Conservation (phyloP, 2,888 invertebrate species). For the Xanthorhoe spadicearia region DNA sequence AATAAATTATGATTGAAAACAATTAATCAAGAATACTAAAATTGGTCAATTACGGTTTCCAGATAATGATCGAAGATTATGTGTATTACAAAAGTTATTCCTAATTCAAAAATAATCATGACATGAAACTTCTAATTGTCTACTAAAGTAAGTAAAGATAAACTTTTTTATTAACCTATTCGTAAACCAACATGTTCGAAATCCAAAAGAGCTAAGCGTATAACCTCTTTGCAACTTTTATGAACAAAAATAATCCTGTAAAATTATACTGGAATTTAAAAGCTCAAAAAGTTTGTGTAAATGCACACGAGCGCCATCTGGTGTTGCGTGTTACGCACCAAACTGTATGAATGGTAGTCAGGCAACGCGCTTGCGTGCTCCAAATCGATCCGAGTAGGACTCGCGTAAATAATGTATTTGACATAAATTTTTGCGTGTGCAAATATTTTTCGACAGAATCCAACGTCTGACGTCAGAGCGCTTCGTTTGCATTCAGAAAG, state of each 20-base stretch:
- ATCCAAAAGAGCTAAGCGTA: neutral
- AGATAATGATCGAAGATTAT: no score
- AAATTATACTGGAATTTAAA: neutral
- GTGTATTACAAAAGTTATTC: no score
- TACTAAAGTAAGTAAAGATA: no score
- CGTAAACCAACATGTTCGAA: no score
- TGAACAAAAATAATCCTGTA: neutral
- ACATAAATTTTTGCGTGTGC: conserved; percentile 55
- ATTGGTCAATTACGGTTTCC: no score
- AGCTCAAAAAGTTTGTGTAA: conserved; percentile 13
- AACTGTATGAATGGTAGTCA: conserved; percentile 59
- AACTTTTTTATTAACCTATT: no score
- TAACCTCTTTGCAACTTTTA: neutral
- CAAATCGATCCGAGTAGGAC: conserved; percentile 71
- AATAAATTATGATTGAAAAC: no score
- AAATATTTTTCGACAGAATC: conserved; percentile 50
- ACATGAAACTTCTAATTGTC: no score
- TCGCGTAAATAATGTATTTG: conserved; percentile 75
- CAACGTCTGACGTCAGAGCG: conserved; percentile 43
- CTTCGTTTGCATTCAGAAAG: conserved; percentile 35
- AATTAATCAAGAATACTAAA: no score
- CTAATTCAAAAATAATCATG: no score
- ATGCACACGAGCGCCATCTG: conserved; percentile 61
- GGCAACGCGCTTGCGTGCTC: conserved; percentile 73
- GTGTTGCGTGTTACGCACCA: conserved; percentile 47